These are phyloP conservation scores for Drosophila lacicola DNA, from an alignment of 2,888 invertebrate genomes.

Conservation along the genomic window DNA sequence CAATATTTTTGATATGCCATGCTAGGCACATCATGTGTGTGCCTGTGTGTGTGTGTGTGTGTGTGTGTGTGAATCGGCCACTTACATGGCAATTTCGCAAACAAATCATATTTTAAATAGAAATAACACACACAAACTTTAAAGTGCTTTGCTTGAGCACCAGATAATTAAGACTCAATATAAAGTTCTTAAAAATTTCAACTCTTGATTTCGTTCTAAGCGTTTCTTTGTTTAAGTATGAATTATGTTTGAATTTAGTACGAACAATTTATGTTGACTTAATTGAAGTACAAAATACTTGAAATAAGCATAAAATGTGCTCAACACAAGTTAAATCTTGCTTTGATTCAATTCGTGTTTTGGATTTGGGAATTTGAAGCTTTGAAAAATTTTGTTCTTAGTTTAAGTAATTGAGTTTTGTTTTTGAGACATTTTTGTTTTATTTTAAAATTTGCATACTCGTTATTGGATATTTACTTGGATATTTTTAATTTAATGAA, in stretches of 20 bases:
- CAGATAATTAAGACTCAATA: background rate
- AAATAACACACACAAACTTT: slow-evolving; percentile 4
- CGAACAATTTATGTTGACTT: too few relatives aligned
- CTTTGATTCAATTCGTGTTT: too few relatives aligned
- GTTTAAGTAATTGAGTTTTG: too few relatives aligned
- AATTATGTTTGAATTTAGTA: background rate
- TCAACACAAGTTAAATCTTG: too few relatives aligned
- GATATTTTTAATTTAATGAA: too few relatives aligned
- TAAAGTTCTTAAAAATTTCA: background rate
- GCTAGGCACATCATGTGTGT: slow-evolving; percentile 34
- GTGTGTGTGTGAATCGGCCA: slow-evolving; percentile 25
- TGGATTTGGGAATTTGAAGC: too few relatives aligned
- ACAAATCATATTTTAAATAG: slow-evolving; percentile 32
- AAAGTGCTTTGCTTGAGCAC: background rate
- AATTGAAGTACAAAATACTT: too few relatives aligned
- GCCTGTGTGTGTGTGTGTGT: slow-evolving; percentile 6
- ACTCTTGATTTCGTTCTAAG: background rate
- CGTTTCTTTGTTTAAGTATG: background rate
- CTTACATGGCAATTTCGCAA: slow-evolving; percentile 55
- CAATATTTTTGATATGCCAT: slow-evolving; percentile 72
- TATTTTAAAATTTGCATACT: too few relatives aligned
- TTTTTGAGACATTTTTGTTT: too few relatives aligned
- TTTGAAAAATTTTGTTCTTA: too few relatives aligned
- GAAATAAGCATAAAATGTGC: too few relatives aligned
- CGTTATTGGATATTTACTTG: too few relatives aligned